These are phyloP conservation scores for Petroica traversi DNA, from an alignment of 2,113 vertebrate genomes.

Conservation along the genomic window DNA sequence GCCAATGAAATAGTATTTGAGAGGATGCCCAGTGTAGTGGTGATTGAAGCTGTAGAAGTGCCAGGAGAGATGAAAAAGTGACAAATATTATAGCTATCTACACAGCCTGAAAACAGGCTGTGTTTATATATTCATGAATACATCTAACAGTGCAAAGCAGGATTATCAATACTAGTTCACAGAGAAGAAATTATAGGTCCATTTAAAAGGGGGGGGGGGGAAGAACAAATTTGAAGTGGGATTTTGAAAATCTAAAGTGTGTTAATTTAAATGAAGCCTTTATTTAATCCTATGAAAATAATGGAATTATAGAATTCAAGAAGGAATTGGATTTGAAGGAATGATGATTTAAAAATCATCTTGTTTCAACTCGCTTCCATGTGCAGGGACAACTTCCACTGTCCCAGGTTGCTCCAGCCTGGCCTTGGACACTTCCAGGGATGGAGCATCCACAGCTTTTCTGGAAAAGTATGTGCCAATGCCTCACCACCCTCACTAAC, in stretches of 20 bases:
- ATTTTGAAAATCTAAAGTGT: background rate
- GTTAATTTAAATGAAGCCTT: background rate
- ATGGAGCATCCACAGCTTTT: background rate
- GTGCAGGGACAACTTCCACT: background rate
- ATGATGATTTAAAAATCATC: background rate
- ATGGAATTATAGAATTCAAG: background rate
- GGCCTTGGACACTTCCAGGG: background rate
- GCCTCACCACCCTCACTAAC: background rate
- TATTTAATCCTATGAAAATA: background rate
- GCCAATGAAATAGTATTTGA: background rate
- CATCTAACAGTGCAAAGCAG: background rate
- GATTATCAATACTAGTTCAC: background rate
- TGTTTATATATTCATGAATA: background rate
- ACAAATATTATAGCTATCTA: background rate
- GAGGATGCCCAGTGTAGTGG: fast-evolving
- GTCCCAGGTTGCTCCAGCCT: background rate
- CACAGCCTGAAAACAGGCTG: background rate
- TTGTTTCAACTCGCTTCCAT: background rate
- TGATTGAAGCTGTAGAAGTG: background rate
- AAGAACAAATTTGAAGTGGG: background rate
- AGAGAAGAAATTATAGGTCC: background rate
- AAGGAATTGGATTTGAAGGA: background rate
- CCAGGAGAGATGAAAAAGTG: background rate
- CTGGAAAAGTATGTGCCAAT: background rate
- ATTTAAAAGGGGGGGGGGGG: background rate